Conservation (phyloP, 1,140 invertebrate genomes). For the Zaprionus taronus region DNA sequence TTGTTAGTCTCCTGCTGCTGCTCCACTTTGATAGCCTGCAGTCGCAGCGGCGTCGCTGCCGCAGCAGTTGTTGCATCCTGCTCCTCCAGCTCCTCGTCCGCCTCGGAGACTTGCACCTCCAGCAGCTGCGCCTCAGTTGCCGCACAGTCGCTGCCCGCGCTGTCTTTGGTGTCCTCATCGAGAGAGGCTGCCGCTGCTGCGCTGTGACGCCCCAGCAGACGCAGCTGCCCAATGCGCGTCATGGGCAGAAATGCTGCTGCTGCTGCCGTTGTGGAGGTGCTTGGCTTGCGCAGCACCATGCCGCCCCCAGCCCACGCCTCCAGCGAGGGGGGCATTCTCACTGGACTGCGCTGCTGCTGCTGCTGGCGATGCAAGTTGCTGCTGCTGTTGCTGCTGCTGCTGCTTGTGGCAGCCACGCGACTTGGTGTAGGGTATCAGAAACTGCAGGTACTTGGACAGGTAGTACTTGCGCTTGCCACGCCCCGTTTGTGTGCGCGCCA, state of each 20-base stretch:
- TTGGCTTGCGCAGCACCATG: slow-evolving; percentile 62
- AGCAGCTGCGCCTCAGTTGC: slow-evolving; percentile 26
- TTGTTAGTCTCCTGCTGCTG: slow-evolving; percentile 23
- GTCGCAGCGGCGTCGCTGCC: slow-evolving; percentile 42
- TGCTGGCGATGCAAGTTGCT: neutral
- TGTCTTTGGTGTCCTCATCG: slow-evolving; percentile 48
- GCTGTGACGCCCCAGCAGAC: slow-evolving; percentile 26
- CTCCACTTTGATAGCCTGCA: slow-evolving; percentile 70
- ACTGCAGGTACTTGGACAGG: slow-evolving; percentile 78
- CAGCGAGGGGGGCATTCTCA: neutral
- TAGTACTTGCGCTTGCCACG: slow-evolving; percentile 82
- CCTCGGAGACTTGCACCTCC: slow-evolving; percentile 58
- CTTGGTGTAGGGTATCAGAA: slow-evolving; percentile 79
- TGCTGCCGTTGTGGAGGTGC: slow-evolving; percentile 12
- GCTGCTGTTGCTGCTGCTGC: neutral
- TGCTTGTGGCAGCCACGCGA: slow-evolving; percentile 62
- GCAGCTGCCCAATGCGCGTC: slow-evolving; percentile 53
- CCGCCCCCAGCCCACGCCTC: slow-evolving; percentile 13
- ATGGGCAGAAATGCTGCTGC: slow-evolving; percentile 36
- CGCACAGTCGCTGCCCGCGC: slow-evolving; percentile 20
- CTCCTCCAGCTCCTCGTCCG: slow-evolving; percentile 18
- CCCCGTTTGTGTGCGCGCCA: slow-evolving; percentile 74
- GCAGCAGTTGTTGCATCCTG: neutral
- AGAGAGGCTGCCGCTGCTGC: neutral
- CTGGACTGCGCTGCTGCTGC: neutral